These are phyloP conservation scores for Nettapus auritus DNA, from an alignment of 2,113 vertebrate species.

Conservation along the genomic window DNA sequence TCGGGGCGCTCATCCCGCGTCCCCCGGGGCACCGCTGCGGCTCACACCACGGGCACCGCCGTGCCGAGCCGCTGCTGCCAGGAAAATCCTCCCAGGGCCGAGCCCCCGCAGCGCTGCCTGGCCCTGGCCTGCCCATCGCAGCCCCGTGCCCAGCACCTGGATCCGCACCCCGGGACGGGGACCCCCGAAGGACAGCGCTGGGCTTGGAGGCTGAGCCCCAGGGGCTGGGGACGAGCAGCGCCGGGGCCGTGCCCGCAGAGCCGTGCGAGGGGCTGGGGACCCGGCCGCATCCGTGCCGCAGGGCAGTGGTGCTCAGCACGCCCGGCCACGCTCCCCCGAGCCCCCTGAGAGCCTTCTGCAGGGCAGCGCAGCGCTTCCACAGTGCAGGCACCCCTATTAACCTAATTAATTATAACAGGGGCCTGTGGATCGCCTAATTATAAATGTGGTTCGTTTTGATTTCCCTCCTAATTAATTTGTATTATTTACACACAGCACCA, in stretches of 20 bases:
- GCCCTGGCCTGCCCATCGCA: rapidly evolving
- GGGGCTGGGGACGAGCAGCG: neutral
- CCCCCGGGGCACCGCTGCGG: neutral
- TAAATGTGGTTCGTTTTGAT: slow-evolving; percentile 23
- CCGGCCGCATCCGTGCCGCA: rapidly evolving
- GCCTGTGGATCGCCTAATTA: slow-evolving; percentile 53
- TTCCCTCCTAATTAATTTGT: slow-evolving; percentile 61
- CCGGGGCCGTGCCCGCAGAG: neutral
- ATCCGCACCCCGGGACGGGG: neutral
- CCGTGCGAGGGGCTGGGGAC: rapidly evolving
- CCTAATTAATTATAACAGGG: slow-evolving; percentile 41
- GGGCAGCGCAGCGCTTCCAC: neutral
- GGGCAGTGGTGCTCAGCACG: neutral
- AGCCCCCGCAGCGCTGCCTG: neutral
- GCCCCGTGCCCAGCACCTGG: neutral
- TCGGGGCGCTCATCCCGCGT: rapidly evolving
- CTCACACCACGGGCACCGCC: neutral
- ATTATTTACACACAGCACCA: slow-evolving; percentile 19
- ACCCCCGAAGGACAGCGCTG: rapidly evolving
- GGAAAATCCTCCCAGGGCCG: neutral
- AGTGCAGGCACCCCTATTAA: neutral
- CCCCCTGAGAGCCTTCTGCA: neutral
- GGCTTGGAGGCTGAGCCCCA: neutral
- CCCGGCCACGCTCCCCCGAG: rapidly evolving
- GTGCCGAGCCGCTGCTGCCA: slow-evolving; percentile 36